Evolutionary conservation across 2,888 invertebrate genomes (phyloP), one percentile per base, ranked within the genome.

Genomic region (Stenichneumon culpator): DNA sequence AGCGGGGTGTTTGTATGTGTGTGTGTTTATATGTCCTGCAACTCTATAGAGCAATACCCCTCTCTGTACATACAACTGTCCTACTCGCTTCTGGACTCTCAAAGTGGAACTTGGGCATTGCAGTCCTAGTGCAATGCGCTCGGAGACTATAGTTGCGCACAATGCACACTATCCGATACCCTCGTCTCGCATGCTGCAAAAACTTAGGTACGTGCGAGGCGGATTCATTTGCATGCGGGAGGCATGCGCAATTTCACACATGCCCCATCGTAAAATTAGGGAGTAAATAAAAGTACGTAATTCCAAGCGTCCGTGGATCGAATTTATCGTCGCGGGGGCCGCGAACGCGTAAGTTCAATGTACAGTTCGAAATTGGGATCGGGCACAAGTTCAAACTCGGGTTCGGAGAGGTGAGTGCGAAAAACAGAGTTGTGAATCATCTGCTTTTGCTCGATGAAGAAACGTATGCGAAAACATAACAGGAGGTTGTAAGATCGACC

Each of bases 101-200:
- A 65, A 39, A 70, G 60, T 75, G 79, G 60, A 75, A 72, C 65
- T 85, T 85, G 72, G 65, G 74, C 81, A 72, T 54, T 72, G 70
- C 67, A 72, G 82, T 80, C 52, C 19, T 52, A 52, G 36, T 77
- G 77, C 52, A 77, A 50, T 54, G 77, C 77, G 39, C 77, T 77
- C 65, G 11, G 44, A n/a, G 7, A 67, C 39, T 28, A 39, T 39
- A 19, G n/a, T 5, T 16, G 7, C 39, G 39, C 19, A 39, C 39
- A 67, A 67, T 67, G 39, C 60, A 22, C 16, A 19, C 65, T n/a
- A 22, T 52, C 19, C 32, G 28, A 63, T 32, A 63, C 47, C 50
- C 47, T 32, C 67, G 52, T 63, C 63, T 54, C 36, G 52, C 5
- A n/a, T 36, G 52, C 67, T 32, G 36, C 67, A 67, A 67, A 54